Base-by-base conservation (phyloP, 2,888 invertebrate species). In the Dicyrtomina minuta region DNA sequence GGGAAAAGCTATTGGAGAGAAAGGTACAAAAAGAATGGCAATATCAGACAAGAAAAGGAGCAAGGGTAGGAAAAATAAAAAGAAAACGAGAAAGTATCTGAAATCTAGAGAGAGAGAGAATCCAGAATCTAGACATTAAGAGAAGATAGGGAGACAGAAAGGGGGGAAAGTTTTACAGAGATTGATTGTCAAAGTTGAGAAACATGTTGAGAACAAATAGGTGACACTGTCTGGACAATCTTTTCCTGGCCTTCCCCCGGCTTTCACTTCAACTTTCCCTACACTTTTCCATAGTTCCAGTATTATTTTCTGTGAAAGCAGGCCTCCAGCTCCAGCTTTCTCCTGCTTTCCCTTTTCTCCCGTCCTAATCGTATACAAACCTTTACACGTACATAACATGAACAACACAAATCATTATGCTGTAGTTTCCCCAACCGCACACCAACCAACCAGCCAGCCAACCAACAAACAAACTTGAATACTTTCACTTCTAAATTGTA, bases 181-280 rank as follows among this genome's bases (percentile, higher is more conserved):
- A 61, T 61, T 61, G 61, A 61, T 61, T 61, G 61, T 61, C 61
- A 61, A 61, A 61, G 61, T 61, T 61, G 61, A 61, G 61, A 27
- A 17, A 61, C 61, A 61, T 61, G 46, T 44, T 61, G 61, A 24
- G 49, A 33, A 24, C 43, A 61, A 61, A 61, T 61, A 44, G 61
- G 61, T 61, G 61, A 61, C 61, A 56, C 44, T 22, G 49, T 44
- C 46, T 26, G 43, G 22, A 61, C 49, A 44, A 44, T 26, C 46
- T 44, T 49, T 46, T 58, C 41, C n/a, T 15, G 4, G 17, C 61
- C 8, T 20, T 24, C 39, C 13, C n/a, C 22, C n/a, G 17, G n/a
- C 39, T 58, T 27, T 17, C 39, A n/a, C n/a, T n/a, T n/a, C n/a
- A n/a, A n/a, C n/a, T n/a, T n/a, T n/a, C n/a, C n/a, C n/a, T n/a